Percentiles rank a stretch among this genome's conserved stretches.
Conservation (phyloP, 2,113 vertebrate species). For the Empidonax alnorum region DNA sequence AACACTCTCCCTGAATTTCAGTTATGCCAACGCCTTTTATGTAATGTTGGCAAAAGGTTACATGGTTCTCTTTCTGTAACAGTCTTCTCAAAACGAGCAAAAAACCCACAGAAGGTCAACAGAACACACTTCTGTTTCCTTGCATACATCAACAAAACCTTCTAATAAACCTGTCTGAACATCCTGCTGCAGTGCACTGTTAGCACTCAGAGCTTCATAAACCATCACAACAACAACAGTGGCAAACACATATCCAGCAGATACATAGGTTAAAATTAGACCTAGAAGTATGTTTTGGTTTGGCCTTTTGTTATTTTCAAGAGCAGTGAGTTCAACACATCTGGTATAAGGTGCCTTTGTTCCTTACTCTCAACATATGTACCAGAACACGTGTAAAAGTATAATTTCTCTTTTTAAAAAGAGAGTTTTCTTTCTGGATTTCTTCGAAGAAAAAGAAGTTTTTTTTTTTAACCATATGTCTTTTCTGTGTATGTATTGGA, state of each 20-base stretch:
- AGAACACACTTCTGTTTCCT: neutral
- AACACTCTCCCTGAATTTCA: neutral
- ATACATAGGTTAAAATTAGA: neutral
- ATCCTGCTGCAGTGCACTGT: neutral
- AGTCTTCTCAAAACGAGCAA: neutral
- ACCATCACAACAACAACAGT: neutral
- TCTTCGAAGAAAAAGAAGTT: neutral
- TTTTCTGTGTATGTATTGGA: neutral
- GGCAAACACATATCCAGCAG: neutral
- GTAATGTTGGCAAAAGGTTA: neutral
- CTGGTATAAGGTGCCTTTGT: neutral
- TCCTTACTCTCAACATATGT: neutral
- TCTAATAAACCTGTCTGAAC: neutral
- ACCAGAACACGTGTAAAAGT: neutral
- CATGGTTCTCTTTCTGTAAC: neutral
- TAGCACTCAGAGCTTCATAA: neutral
- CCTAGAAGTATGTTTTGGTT: neutral
- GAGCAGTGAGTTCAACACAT: neutral
- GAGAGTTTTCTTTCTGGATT: neutral
- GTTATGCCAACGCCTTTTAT: neutral
- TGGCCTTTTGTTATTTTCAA: neutral
- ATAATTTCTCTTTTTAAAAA: neutral
- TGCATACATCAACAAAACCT: neutral
- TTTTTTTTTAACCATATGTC: conserved; percentile 41
- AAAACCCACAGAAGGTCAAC: neutral